Evolutionary conservation across 2,113 vertebrate species (phyloP), one percentile per base, ranked within the genome.

Genomic region (Marmota monax): DNA sequence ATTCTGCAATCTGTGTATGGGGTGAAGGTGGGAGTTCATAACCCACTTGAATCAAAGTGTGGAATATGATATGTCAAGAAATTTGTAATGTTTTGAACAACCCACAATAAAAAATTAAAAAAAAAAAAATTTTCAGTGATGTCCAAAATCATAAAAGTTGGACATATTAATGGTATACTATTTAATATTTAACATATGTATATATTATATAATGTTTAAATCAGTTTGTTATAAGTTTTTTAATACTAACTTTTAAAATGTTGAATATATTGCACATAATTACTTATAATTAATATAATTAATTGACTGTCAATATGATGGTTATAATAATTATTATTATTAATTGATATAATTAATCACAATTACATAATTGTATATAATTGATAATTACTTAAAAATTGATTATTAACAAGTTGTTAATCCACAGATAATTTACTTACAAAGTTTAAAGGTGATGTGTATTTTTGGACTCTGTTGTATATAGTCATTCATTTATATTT

Each of bases 241-340:
- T 91, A 42, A 61, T 32, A 96, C 72, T 83, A 20, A 74, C 88
- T 34, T 72, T 82, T 92, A 25, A 88, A 80, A 83, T 51, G 14
- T 74, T 65, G 56, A 22, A 20, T 27, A 63, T 63, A 63, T 63
- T 63, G 6, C 61, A 63, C 23, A 61, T 25, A 61, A 61, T 27
- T 25, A 63, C 8, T 25, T 23, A 63, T 63, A 63, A 63, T 63
- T 23, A 63, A 58, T 18, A 56, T 18, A 20, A 61, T 61, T 61
- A 27, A 63, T 63, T 63, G 23, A 63, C 27, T 27, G 9, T 10
- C 23, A 63, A 63, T 63, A 25, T 63, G 58, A 9, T 61, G 23
- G 61, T 63, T 63, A 27, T 11, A 23, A 63, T 63, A 61, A 23
- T 23, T 11, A 25, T 27, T 63, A 63, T 63, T 8, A 63, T 11